phyloP scores from a whole-genome alignment of 35 echinoderm and acorn worm genomes.

The Eucidaris tribuloides region DNA sequence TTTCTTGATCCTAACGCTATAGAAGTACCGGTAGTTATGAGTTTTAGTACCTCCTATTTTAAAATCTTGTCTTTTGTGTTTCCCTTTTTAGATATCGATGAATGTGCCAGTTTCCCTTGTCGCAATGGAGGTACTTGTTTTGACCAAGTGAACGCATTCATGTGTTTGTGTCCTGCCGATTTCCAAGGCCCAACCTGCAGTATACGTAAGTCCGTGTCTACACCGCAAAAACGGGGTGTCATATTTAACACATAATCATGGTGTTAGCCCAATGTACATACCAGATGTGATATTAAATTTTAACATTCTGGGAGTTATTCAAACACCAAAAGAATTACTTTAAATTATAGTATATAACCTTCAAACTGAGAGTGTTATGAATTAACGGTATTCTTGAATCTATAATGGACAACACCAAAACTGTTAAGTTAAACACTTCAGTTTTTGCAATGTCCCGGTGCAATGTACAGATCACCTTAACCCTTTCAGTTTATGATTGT shows the following conservation, averaged over 20 bases:
- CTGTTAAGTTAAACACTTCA: too few relatives aligned
- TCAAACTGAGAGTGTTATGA: too few relatives aligned
- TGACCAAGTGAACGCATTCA: neutral
- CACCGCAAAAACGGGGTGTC: neutral
- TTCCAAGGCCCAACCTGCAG: constrained; percentile 50
- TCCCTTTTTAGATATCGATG: constrained; percentile 47
- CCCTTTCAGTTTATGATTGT: too few relatives aligned
- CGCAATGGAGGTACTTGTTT: constrained; percentile 59
- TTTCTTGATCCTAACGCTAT: neutral
- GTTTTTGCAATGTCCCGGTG: too few relatives aligned
- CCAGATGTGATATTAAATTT: neutral
- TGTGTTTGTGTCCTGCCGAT: constrained; percentile 37
- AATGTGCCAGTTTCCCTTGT: constrained; percentile 50
- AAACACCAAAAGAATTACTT: neutral
- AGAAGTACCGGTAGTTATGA: neutral
- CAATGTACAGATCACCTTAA: too few relatives aligned
- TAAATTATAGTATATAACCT: neutral
- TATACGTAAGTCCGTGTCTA: constrained; percentile 40
- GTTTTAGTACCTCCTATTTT: neutral
- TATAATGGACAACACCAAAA: too few relatives aligned
- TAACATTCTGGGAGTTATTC: neutral
- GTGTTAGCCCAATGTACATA: neutral
- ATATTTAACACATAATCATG: neutral
- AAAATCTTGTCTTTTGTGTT: neutral
- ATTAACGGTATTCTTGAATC: too few relatives aligned